phyloP scores from a whole-genome alignment of 2,888 invertebrate species.

The Neuroscelio doddi region DNA sequence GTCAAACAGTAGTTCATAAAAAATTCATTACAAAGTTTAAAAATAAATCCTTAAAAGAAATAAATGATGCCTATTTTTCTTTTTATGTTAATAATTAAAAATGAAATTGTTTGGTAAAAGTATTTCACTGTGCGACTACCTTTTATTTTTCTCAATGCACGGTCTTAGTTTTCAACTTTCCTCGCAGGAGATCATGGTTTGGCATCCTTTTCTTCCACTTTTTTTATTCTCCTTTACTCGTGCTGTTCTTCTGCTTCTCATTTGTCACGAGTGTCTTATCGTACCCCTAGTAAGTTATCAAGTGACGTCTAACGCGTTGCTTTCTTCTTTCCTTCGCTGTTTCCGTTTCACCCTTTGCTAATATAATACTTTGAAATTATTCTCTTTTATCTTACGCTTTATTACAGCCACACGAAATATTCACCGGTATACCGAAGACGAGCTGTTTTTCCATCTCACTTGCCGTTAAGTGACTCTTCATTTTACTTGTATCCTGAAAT shows the following conservation, averaged over 20 bases:
- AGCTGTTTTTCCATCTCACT: slow-evolving; percentile 5
- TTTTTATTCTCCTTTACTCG: slow-evolving; percentile 15
- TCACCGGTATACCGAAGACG: slow-evolving; percentile 4
- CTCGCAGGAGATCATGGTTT: slow-evolving; percentile 16
- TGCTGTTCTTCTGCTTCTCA: slow-evolving; percentile 37
- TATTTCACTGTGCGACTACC: too few species aligned
- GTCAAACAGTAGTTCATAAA: too few species aligned
- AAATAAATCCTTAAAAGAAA: too few species aligned
- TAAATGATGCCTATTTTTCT: too few species aligned
- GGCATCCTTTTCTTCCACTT: slow-evolving; percentile 6
- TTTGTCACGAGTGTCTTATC: slow-evolving; percentile 56
- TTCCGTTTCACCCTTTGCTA: slow-evolving; percentile 3
- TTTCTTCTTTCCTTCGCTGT: slow-evolving; percentile 10
- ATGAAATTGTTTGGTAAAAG: too few species aligned
- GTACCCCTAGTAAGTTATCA: slow-evolving; percentile 50
- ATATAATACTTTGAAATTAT: slow-evolving; percentile 11
- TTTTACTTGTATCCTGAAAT: slow-evolving; percentile 6
- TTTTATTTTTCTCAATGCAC: slow-evolving; percentile 4
- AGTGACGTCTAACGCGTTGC: slow-evolving; percentile 16
- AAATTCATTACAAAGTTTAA: too few species aligned
- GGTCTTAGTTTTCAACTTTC: slow-evolving; percentile 1
- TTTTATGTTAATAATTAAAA: too few species aligned
- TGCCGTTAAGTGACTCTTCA: slow-evolving; percentile 7
- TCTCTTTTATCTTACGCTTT: slow-evolving; percentile 13
- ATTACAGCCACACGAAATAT: slow-evolving; percentile 16